Evolutionary conservation across 2,113 vertebrate species (phyloP).

Genomic region (Bujurquina vittata): DNA sequence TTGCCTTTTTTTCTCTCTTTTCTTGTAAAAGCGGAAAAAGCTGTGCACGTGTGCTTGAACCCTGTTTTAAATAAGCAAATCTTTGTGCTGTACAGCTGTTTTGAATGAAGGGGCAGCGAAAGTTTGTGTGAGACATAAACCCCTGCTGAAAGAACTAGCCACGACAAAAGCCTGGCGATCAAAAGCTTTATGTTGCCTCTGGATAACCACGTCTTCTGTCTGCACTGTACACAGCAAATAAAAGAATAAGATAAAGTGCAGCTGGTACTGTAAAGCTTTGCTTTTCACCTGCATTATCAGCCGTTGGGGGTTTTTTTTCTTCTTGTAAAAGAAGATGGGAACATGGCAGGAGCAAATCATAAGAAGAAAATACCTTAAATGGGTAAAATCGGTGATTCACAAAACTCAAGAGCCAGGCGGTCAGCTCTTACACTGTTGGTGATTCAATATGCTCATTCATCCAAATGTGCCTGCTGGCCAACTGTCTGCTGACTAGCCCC

Average conservation of each 20-base stretch:
- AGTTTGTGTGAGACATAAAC: not conserved
- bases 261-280: not conserved
- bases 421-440: not conserved
- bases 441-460: not conserved
- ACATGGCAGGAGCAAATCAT: constrained; percentile 15
- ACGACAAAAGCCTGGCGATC: not conserved
- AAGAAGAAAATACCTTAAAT: constrained; percentile 44
- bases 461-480: not conserved
- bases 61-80: constrained; percentile 34
- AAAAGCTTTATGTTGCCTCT: not conserved
- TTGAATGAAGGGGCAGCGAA: constrained; percentile 37
- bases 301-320: not conserved
- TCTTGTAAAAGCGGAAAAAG: constrained; percentile 4
- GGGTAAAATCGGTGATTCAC: constrained; percentile 26
- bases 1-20: not conserved
- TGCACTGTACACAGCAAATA: not conserved
- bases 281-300: not conserved
- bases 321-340: not conserved
- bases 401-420: constrained; percentile 2
- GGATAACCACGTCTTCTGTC: not conserved
- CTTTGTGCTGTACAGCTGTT: constrained; percentile 17
- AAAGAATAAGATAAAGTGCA: not conserved
- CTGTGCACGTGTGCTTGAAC: constrained; percentile 19
- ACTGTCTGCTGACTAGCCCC: not conserved
- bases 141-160: not conserved